Evolutionary conservation across 2,113 vertebrate genomes (phyloP), one percentile per base, ranked within the genome.

Genomic region (Vireo altiloquus): DNA sequence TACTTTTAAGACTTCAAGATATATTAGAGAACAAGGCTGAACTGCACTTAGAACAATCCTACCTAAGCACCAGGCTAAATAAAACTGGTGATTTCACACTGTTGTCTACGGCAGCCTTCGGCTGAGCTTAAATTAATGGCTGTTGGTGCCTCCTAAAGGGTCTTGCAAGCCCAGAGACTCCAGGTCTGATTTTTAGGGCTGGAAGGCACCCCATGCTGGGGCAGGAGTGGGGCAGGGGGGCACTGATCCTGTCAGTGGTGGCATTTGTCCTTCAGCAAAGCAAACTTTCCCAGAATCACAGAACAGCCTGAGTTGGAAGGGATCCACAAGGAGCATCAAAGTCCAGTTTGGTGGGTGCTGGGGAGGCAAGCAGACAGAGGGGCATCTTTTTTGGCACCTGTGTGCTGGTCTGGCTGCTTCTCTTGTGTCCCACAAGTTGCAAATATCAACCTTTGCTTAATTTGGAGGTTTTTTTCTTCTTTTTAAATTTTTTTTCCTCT

Each of bases 1-100:
- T 96, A 75, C 96, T 97, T 95, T 86, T 89, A 94, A 80, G 71
- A 24, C 87, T 46, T 44, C 2, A 49, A 63, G 80, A 83, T 28
- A 86, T 66, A 79, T 12, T 79, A 71, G 76, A 87, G 88, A 85
- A 15, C 80, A 18, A 91, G 75, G 89, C 70, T 90, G 95, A 87
- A 75, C 44, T 31, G 39, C 60, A 68, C 79, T 79, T 91, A 81
- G 57, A 96, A 82, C 78, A 82, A 88, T 64, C 52, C 42, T 64
- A 64, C 89, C 70, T 83, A 77, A 80, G 60, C 63, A 75, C 77
- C 2, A 19, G 63, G 77, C 82, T 90, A 66, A 95, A 94, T 91
- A 92, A 94, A 94, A 71, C 39, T 6, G 0, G n/a, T 78, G 82
- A 82, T 91, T 88, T 95, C 90, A 91, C 65, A 39, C 86, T 0